phyloP scores from a whole-genome alignment of 2,797 vertebrate genomes.

The Chromis chromis region DNA sequence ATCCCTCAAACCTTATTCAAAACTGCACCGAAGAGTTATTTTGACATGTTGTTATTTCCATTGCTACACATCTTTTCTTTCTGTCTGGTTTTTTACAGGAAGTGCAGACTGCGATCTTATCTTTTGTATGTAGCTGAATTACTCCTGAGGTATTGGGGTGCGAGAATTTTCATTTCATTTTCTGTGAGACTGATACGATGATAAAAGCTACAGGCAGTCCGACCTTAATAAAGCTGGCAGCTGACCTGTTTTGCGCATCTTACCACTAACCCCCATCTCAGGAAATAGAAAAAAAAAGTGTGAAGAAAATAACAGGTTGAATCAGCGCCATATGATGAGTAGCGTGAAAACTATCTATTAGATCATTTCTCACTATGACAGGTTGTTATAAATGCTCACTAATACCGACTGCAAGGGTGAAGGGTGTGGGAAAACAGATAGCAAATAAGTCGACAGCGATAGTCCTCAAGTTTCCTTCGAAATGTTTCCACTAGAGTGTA shows the following conservation, averaged over 20 bases:
- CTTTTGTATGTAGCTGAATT: constrained; percentile 32
- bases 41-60: background rate
- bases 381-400: background rate
- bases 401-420: background rate
- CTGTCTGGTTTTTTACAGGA: constrained; percentile 47
- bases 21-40: background rate
- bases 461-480: constrained; percentile 17
- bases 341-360: constrained; percentile 5
- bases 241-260: background rate
- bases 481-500: background rate
- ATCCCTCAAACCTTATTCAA: background rate
- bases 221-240: constrained; percentile 26
- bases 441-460: constrained; percentile 15
- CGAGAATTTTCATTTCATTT: constrained; percentile 59
- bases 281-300: background rate
- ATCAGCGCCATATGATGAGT: constrained; percentile 5
- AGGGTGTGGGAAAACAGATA: constrained; percentile 24
- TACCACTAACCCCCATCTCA: background rate
- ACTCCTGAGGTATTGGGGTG: constrained; percentile 31
- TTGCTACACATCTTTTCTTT: background rate
- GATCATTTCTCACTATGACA: constrained; percentile 20
- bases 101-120: constrained; percentile 67
- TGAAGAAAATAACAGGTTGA: constrained; percentile 1
- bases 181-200: constrained; percentile 54
- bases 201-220: constrained; percentile 37